phyloP scores from a whole-genome alignment of 2,797 vertebrate genomes.

The Clarias platycephalus region DNA sequence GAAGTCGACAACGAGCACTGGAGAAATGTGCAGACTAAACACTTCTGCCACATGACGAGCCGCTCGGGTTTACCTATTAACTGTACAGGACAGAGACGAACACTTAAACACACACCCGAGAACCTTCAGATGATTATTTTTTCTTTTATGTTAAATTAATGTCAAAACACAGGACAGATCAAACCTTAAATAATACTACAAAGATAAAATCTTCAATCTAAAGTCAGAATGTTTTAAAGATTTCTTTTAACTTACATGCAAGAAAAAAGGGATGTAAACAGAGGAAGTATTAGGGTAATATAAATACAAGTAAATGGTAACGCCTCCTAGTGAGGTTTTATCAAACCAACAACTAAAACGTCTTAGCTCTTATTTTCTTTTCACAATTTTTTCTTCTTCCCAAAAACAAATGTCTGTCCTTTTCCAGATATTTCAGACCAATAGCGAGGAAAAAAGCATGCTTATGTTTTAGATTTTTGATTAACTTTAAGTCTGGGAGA shows the following conservation, averaged over 20 bases:
- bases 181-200: background rate
- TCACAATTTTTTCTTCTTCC: no score
- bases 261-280: background rate
- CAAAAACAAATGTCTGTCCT: no score
- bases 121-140: background rate
- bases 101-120: background rate
- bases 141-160: background rate
- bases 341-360: background rate
- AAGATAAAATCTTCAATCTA: background rate
- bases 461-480: no score
- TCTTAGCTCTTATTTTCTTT: no score
- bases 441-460: no score
- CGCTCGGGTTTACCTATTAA: conserved; percentile 21
- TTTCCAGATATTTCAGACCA: no score
- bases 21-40: conserved; percentile 40
- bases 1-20: conserved; percentile 1
- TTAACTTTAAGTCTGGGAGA: no score
- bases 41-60: conserved; percentile 4
- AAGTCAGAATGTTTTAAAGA: background rate
- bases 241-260: background rate
- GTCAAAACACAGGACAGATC: background rate
- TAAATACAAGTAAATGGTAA: background rate
- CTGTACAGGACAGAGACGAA: background rate
- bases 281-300: no score
- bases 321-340: background rate